Evolutionary conservation across 2,113 vertebrate species (phyloP), one percentile per base, ranked within the genome.

Genomic region (Rhea pennata): DNA sequence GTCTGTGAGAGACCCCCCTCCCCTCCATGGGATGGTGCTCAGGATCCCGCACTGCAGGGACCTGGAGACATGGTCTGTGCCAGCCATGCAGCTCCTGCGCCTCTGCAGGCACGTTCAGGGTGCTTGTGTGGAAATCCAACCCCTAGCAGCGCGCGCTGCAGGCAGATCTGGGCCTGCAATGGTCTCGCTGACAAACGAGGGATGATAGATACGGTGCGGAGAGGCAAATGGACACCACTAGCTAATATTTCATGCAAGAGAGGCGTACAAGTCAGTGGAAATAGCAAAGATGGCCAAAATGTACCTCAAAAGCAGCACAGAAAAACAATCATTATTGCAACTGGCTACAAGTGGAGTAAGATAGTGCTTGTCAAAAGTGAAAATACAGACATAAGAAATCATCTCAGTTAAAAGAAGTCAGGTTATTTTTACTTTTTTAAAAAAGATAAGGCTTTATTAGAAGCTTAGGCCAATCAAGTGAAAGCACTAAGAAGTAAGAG

Each of bases 1-100:
- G 90, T n/a, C 13, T 65, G 27, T 44, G 58, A 44, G 16, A n/a
- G 27, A 54, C 8, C 5, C 22, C 22, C 4, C 5, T 19, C 22
- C 4, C 6, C 2, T 1, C 12, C 8, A 4, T 0, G 0, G 19
- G 14, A 23, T 0, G n/a, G 15, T 22, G 54, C 15, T 13, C 4
- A 15, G 44, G 46, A 48, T 48, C 46, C 46, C 46, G 17, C 17
- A 17, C 46, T 48, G 46, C 46, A 48, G 17, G 50, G 69, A 54
- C 2, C 5, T 4, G 14, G 39, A 66, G 51, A 33, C 21, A 51
- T 7, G 44, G 46, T 64, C 51, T 65, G 46, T 64, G 46, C 66
- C 56, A 75, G 61, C 22, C 59, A 80, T 64, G 46, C 48, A 39
- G 44, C 12, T 29, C 24, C 24, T 12, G 6, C 24, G 48, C 14